These are phyloP conservation scores for Lithosia quadra DNA, from an alignment of 2,888 invertebrate genomes.

Conservation along the genomic window DNA sequence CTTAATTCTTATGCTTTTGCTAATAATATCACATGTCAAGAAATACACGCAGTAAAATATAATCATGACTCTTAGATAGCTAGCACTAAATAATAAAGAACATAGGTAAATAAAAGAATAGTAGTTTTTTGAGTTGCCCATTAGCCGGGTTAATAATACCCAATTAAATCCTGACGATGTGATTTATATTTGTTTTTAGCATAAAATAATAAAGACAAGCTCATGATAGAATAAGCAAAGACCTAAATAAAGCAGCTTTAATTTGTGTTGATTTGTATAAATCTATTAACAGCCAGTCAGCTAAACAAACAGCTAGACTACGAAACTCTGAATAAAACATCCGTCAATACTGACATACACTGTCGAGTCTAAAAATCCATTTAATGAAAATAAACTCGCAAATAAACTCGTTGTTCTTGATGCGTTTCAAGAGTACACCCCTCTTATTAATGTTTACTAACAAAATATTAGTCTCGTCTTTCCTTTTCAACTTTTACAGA, in stretches of 20 bases:
- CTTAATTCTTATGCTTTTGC: too few species aligned
- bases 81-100: too few species aligned
- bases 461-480: conserved; percentile 16
- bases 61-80: too few species aligned
- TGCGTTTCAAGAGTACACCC: not conserved
- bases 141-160: too few species aligned
- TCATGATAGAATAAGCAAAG: not conserved
- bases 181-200: too few species aligned
- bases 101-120: too few species aligned
- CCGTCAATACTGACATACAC: not conserved
- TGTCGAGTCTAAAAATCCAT: not conserved
- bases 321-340: conserved; percentile 4
- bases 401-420: conserved; percentile 15
- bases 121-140: too few species aligned
- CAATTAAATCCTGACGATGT: too few species aligned
- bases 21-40: too few species aligned
- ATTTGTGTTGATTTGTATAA: not conserved
- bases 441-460: conserved; percentile 24
- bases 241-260: not conserved
- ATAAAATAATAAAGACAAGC: too few species aligned
- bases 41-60: too few species aligned
- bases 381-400: not conserved
- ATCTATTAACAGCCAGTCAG: not conserved
- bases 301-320: not conserved
- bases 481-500: conserved; percentile 19